Evolutionary conservation across 2,888 invertebrate genomes (phyloP), one percentile per base, ranked within the genome.

Genomic region (Anthrax anthrax): DNA sequence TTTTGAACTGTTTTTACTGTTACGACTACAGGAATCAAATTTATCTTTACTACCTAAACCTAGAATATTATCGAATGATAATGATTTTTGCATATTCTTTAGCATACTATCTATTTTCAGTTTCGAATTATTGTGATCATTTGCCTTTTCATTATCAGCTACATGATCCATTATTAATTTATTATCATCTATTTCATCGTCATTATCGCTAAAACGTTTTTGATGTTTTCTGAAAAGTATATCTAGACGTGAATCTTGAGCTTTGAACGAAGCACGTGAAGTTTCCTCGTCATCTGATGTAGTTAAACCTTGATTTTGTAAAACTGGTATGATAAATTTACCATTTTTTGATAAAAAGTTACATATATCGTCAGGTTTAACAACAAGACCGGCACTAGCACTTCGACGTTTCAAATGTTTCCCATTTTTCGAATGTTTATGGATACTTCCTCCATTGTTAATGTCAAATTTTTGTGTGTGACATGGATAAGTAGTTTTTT

Each of bases 271-370:
- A 3, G 64, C 60, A 3, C 59, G 60, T 0, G 68, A 68, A 17
- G 62, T 62, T 37, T 66, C 67, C 47, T 68, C 68, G 40, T 67
- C 69, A 0, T 68, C 68, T 1, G 67, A 62, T 3, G 67, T 62
- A 8, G 64, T 66, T 59, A 68, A 60, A 44, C 64, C 67, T 47
- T 67, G 67, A 47, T 67, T 67, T 53, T 67, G 65, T 8, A 69
- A 52, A 46, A 69, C 67, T 10, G 69, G 68, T 43, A 69, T 53
- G 17, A 70, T 60, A 17, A 69, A 58, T 40, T 68, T 60, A 2
- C 67, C 65, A 50, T 67, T 67, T 18, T 52, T 53, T 8, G 54
- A 46, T 43, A 69, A 52, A 39, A 69, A 64, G 44, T 63, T 60
- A 10, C 58, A 62, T 1, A 68, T 61, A 44, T 66, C 62, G 9